These are phyloP conservation scores for Lamprotornis superbus DNA, from an alignment of 2,113 vertebrate genomes.

Conservation along the genomic window DNA sequence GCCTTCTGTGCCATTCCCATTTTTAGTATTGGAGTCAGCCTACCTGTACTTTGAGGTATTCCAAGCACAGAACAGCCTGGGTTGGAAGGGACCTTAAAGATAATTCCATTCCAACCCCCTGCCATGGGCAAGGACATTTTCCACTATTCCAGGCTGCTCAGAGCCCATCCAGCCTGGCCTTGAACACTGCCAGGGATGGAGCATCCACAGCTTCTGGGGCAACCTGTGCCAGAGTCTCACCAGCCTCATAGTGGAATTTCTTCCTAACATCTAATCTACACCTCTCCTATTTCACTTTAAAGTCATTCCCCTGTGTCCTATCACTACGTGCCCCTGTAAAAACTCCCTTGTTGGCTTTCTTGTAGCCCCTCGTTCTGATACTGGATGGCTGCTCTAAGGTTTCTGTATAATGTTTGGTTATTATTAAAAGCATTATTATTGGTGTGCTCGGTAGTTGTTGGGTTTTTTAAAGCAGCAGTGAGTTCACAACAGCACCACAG, in stretches of 20 bases:
- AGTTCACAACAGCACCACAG: background rate
- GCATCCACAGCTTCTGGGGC: background rate
- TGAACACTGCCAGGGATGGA: background rate
- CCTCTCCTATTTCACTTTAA: background rate
- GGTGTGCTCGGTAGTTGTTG: background rate
- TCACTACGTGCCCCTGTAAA: background rate
- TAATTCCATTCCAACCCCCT: background rate
- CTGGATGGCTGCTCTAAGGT: background rate
- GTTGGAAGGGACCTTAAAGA: background rate
- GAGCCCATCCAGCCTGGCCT: rapidly evolving
- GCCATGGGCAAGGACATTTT: background rate
- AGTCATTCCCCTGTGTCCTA: background rate
- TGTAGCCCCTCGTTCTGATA: background rate
- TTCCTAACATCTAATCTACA: background rate
- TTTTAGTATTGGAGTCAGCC: background rate
- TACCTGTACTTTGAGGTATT: background rate
- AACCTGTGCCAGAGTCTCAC: background rate
- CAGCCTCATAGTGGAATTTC: background rate
- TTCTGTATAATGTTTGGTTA: background rate
- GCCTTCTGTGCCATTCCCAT: background rate
- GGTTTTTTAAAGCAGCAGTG: background rate
- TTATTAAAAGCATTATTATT: background rate
- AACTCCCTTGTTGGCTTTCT: background rate
- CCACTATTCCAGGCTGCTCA: rapidly evolving
- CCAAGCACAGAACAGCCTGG: background rate